A percentile compares a stretch with the other conserved stretches of the same genome.
Conservation (phyloP, 2,113 vertebrate species). For the Zapus hudsonius region DNA sequence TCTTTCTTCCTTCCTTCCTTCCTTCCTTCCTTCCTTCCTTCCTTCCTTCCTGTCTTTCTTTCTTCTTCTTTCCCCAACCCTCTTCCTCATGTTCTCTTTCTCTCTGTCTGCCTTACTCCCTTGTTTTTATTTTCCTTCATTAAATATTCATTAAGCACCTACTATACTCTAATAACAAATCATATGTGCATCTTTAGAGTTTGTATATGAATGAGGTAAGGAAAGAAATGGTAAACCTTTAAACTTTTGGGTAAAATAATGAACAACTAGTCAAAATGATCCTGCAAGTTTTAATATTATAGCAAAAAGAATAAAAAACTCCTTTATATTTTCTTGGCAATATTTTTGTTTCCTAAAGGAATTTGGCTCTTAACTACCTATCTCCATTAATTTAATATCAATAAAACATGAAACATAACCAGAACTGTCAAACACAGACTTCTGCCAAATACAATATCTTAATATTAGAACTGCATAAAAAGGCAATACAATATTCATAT, state of each 20-base stretch:
- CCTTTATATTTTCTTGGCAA: slow-evolving; percentile 33
- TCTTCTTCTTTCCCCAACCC: neutral
- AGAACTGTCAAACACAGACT: slow-evolving; percentile 50
- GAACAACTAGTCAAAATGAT: neutral
- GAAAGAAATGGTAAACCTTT: neutral
- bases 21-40: neutral
- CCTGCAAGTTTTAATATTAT: neutral
- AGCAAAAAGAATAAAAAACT: neutral
- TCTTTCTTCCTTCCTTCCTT: neutral
- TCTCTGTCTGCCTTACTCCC: too few relatives aligned
- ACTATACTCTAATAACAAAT: neutral
- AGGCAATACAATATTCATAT: slow-evolving; percentile 33
- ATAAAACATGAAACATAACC: slow-evolving; percentile 47
- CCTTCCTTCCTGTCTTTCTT: too few relatives aligned
- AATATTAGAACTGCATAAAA: slow-evolving; percentile 42
- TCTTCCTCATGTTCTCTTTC: neutral
- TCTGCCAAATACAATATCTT: slow-evolving; percentile 48
- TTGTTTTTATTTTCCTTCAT: neutral
- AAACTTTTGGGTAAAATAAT: neutral
- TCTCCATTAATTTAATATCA: slow-evolving; percentile 63
- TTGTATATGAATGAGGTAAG: neutral
- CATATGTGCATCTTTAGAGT: neutral
- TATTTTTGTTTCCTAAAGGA: slow-evolving; percentile 30
- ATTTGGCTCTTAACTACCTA: slow-evolving; percentile 19
- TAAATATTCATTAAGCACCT: neutral